Conservation (phyloP, 2,113 vertebrate species). For the Anhinga anhinga region DNA sequence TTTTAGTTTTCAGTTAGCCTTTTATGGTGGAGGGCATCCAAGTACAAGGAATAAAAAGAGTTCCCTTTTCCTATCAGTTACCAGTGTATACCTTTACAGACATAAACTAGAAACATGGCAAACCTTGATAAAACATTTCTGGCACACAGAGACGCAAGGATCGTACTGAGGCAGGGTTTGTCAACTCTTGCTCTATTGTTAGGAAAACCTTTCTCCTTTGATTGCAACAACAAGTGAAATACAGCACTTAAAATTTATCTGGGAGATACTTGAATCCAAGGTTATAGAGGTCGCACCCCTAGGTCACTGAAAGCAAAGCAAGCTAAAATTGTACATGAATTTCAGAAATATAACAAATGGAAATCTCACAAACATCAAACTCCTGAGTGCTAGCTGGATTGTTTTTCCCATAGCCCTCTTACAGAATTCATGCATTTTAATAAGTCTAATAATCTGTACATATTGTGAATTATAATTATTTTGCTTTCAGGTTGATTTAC, state of each 20-base stretch:
- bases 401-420: neutral
- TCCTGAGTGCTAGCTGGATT: neutral
- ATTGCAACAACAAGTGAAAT: neutral
- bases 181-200: neutral
- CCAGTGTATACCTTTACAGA: neutral
- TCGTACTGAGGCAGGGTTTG: neutral
- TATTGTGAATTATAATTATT: neutral
- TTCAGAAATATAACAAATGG: neutral
- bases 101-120: accelerated
- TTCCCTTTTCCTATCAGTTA: neutral
- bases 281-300: neutral
- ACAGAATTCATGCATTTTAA: neutral
- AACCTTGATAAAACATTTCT: neutral
- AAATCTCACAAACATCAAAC: neutral
- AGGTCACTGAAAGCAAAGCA: neutral
- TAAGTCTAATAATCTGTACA: neutral
- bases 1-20: neutral
- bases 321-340: neutral
- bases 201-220: neutral
- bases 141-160: neutral
- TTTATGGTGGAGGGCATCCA: neutral
- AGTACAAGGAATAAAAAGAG: neutral
- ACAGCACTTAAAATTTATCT: neutral
- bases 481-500: neutral
- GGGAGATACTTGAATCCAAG: neutral